Evolutionary conservation across 2,888 invertebrate species (phyloP), one percentile per base, ranked within the genome.

Genomic region (Latrodectus hesperus): DNA sequence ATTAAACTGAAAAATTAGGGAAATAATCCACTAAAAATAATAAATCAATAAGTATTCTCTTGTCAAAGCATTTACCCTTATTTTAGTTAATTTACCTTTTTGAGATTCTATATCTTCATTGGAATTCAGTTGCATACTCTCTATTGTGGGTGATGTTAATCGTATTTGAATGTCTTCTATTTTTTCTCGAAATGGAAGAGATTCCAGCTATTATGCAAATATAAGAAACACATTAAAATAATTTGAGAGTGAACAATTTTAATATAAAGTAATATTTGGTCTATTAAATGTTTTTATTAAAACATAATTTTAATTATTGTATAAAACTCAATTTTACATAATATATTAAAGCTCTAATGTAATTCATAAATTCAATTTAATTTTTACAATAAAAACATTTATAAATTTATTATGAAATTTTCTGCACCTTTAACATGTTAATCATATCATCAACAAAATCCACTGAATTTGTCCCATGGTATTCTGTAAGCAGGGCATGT

Each of bases 101-200:
- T 77, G 83, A n/a, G 79, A 22, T 64, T 84, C 77, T 52, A 84
- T 68, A 52, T 79, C 67, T 71, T 81, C 93, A 93, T 93, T 88
- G 92, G 91, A 90, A 77, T 92, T 64, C 84, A 90, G 26, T 53
- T 90, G 90, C 16, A 90, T 84, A 49, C 93, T 93, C 90, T 95
- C 94, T 8, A 95, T 92, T 0, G 94, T 94, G 1, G 95, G 94
- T 0, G 95, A 94, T 0, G 95, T 95, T 64, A 96, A 92, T 87
- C 95, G 95, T 52, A 96, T 92, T 91, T 97, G 96, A 82, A 96
- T 94, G 90, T 96, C 95, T 91, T 97, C 97, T 89, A 96, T 95
- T 92, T 95, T 96, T 87, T 95, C 95, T 90, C 96, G 96, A 91
- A 97, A 97, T 76, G 93, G 93, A 64, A 94, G 93, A 91, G 96